These are phyloP conservation scores for Melanostoma mellinum DNA, from an alignment of 2,888 invertebrate genomes.

Conservation along the genomic window DNA sequence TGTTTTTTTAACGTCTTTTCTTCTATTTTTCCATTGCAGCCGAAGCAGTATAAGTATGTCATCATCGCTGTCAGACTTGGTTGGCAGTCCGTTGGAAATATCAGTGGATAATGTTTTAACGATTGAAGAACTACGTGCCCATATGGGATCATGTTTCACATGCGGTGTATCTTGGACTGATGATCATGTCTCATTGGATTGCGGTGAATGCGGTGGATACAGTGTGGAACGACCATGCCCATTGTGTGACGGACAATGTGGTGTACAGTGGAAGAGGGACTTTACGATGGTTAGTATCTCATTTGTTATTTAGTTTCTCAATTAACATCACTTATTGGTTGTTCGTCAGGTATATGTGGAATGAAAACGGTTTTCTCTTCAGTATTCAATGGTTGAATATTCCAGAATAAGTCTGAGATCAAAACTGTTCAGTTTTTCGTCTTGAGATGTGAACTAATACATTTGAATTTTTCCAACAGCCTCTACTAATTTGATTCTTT, in stretches of 20 bases:
- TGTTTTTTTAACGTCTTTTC: constrained; percentile 10
- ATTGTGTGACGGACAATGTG: constrained; percentile 89
- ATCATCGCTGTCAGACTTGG: constrained; percentile 81
- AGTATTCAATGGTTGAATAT: no score
- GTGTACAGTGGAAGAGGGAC: constrained; percentile 88
- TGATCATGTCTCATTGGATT: constrained; percentile 89
- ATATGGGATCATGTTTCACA: constrained; percentile 89
- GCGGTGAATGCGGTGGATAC: constrained; percentile 91
- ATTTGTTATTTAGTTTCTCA: neutral
- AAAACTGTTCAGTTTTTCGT: no score
- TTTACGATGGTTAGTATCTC: constrained; percentile 86
- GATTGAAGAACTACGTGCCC: constrained; percentile 87
- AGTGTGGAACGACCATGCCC: constrained; percentile 89
- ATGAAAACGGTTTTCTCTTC: no score
- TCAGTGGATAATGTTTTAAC: constrained; percentile 84
- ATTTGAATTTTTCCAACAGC: no score
- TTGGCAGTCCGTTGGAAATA: constrained; percentile 80
- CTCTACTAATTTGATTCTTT: no score
- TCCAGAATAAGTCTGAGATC: no score
- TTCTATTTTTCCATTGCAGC: constrained; percentile 75
- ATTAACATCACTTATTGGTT: no score
- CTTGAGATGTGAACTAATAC: no score
- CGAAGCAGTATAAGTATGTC: constrained; percentile 81
- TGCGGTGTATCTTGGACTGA: constrained; percentile 92
- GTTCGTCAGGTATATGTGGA: no score